Base-by-base conservation (phyloP, 2,113 vertebrate species). In the Pteruthius melanotis region DNA sequence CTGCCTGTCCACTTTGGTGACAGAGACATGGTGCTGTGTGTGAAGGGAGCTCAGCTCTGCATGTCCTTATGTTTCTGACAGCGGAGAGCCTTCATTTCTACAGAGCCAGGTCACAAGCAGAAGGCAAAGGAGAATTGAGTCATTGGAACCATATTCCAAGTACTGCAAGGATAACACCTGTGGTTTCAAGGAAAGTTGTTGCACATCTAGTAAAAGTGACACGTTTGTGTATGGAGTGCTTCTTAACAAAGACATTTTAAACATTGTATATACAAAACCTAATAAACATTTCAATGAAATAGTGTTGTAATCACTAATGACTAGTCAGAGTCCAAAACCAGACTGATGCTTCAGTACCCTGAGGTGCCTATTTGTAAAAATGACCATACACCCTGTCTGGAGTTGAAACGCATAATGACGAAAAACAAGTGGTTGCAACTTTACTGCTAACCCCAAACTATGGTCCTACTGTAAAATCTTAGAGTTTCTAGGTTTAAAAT, bases 401-500 rank as follows among this genome's bases (percentile, higher is more conserved):
- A 71, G 45, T n/a, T 56, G 86, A 92, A 95, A 92, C 53, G 59
- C 6, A 3, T 9, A 12, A 40, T 49, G 64, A 94, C 69, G 56
- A 71, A 94, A 93, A 91, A 64, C 72, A 90, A 92, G 80, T 4
- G 45, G 21, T 72, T 89, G 39, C 64, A 63, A 31, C 23, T 59
- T 91, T 82, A 53, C 93, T 88, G 77, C 60, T 35, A 64, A 16
- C 23, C 53, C 44, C 57, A 68, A 45, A 89, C 40, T 60, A 19
- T 27, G 31, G 77, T 47, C 16, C 28, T 72, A 61, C 63, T 83
- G 50, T 54, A 87, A 87, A 95, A 89, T 64, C 54, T 33, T 80
- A 44, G 39, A 23, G 30, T 78, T 92, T 66, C 81, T 88, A 81
- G 44, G 82, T 88, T 88, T 97, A 74, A 77, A 74, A 65, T 87